phyloP scores from a whole-genome alignment of 2,797 vertebrate species.

The Molossus alvarezi region DNA sequence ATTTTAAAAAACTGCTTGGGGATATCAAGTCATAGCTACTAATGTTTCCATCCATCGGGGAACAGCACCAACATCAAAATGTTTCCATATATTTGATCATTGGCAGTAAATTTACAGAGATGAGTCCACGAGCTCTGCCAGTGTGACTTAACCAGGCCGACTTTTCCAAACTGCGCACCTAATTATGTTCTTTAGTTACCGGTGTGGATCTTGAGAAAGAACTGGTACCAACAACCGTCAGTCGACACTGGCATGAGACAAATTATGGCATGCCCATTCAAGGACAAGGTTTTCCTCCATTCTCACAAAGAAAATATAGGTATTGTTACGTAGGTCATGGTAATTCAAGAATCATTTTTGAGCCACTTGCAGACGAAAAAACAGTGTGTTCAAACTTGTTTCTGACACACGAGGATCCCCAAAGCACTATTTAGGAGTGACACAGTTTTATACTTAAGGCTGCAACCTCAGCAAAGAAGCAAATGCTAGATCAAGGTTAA shows the following conservation, averaged over 20 bases:
- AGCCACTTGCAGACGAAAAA: slow-evolving; percentile 29
- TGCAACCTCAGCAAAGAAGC: slow-evolving; percentile 21
- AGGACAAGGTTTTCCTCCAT: background rate
- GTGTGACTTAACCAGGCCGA: background rate
- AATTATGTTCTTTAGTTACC: background rate
- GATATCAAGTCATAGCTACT: background rate
- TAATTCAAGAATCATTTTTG: slow-evolving; percentile 36
- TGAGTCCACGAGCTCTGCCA: background rate
- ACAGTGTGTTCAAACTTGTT: slow-evolving; percentile 18
- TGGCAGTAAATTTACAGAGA: background rate
- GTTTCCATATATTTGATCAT: background rate
- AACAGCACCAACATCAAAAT: background rate
- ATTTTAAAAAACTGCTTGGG: background rate
- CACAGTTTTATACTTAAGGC: background rate
- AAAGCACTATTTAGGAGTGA: background rate
- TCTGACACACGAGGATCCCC: slow-evolving; percentile 6
- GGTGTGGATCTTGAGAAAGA: background rate
- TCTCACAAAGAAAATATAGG: slow-evolving; percentile 13
- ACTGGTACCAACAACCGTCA: background rate
- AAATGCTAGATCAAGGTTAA: slow-evolving; percentile 22
- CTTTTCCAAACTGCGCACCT: background rate
- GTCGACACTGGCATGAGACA: background rate
- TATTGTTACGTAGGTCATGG: slow-evolving; percentile 41
- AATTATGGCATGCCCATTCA: background rate
- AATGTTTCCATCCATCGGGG: background rate